These are phyloP conservation scores for Parnassius glacialis DNA, from an alignment of 2,888 invertebrate genomes.

Conservation along the genomic window DNA sequence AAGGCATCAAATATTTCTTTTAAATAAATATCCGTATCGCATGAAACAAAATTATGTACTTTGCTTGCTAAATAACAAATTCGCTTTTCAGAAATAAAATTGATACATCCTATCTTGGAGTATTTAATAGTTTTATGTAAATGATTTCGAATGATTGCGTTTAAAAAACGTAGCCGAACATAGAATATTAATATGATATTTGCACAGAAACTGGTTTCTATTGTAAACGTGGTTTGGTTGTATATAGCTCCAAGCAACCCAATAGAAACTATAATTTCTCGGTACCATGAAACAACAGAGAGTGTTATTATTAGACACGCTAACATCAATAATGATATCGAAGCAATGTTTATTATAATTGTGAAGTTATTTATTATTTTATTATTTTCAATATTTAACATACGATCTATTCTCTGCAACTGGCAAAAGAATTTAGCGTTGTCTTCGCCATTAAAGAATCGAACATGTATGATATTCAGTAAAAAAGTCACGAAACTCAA, in stretches of 20 bases:
- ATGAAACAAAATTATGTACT: conserved; percentile 41
- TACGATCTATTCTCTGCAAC: conserved; percentile 55
- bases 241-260: conserved; percentile 29
- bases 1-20: conserved; percentile 38
- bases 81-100: conserved; percentile 32
- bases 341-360: conserved; percentile 31
- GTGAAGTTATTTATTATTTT: conserved; percentile 37
- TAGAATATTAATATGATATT: conserved; percentile 48
- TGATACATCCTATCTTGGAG: conserved; percentile 21
- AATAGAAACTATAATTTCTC: conserved; percentile 9
- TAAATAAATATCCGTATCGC: conserved; percentile 37
- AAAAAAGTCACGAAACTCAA: conserved; percentile 37
- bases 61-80: conserved; percentile 42
- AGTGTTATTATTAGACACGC: conserved; percentile 26
- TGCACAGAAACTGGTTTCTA: conserved; percentile 48
- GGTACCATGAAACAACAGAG: conserved; percentile 10
- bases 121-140: conserved; percentile 30
- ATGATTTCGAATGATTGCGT: conserved; percentile 50
- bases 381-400: conserved; percentile 48
- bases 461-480: conserved; percentile 43
- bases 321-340: conserved; percentile 27
- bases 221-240: conserved; percentile 39
- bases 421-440: conserved; percentile 50
- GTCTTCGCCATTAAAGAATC: conserved; percentile 47
- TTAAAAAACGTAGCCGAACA: conserved; percentile 47